Conservation (phyloP, 2,888 invertebrate genomes). For the Habroteleia sp. region DNA sequence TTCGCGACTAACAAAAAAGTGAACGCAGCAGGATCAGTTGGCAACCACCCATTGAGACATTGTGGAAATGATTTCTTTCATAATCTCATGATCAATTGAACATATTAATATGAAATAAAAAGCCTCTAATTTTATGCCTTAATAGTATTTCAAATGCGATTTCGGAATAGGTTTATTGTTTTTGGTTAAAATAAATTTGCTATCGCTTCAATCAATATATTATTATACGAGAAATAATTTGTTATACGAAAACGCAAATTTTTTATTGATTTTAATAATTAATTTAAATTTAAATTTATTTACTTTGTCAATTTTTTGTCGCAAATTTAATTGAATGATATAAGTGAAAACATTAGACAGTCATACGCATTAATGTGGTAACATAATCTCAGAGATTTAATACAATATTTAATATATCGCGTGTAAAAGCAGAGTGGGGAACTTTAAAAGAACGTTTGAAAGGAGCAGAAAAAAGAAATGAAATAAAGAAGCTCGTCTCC, state of each 20-base stretch:
- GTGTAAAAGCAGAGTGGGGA: conserved; percentile 24
- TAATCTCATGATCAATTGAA: conserved; percentile 75
- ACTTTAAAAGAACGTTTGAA: conserved; percentile 53
- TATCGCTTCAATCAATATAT: no score
- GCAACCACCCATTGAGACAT: conserved; percentile 79
- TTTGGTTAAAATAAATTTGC: no score
- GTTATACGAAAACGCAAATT: no score
- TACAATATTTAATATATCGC: conserved; percentile 61
- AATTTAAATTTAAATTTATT: no score
- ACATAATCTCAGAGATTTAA: conserved; percentile 73
- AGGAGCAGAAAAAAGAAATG: conserved; percentile 57
- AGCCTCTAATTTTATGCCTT: neutral
- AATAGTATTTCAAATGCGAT: neutral
- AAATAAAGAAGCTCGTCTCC: conserved; percentile 64
- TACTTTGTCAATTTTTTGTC: no score
- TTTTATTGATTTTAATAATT: no score
- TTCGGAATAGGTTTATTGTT: neutral
- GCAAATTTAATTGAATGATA: no score
- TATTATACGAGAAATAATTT: no score
- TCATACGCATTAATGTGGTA: conserved; percentile 32
- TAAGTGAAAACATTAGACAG: conserved; percentile 7
- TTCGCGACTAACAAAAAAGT: conserved; percentile 33
- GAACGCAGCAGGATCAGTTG: conserved; percentile 75
- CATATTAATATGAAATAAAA: conserved; percentile 69
- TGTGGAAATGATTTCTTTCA: conserved; percentile 70